Conservation (phyloP, 1,140 invertebrate genomes). For the Cotesia typhae region DNA sequence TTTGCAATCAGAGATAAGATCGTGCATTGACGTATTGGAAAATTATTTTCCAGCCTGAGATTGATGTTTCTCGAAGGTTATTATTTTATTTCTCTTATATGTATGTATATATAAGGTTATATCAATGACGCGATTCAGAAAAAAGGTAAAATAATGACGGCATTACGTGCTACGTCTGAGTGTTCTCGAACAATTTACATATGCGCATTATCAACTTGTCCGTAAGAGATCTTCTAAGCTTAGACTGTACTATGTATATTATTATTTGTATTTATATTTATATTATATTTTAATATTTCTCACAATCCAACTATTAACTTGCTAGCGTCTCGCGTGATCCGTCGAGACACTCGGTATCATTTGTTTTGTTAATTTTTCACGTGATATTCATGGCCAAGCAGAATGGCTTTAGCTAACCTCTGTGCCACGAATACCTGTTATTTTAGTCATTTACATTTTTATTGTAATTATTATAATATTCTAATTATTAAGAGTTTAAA, state of each 20-base stretch:
- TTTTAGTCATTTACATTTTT: slow-evolving; percentile 4
- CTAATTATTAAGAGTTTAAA: too few relatives aligned
- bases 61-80: too few relatives aligned
- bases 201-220: slow-evolving; percentile 36
- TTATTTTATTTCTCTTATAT: neutral
- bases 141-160: slow-evolving; percentile 12
- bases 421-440: slow-evolving; percentile 13
- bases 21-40: too few relatives aligned
- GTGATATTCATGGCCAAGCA: slow-evolving; percentile 31
- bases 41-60: too few relatives aligned
- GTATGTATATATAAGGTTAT: neutral
- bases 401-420: too few relatives aligned
- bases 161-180: slow-evolving; percentile 43
- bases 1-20: too few relatives aligned
- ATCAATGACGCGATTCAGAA: slow-evolving; percentile 5
- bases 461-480: neutral
- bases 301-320: slow-evolving; percentile 53
- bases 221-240: slow-evolving; percentile 23
- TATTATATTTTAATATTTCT: slow-evolving; percentile 23
- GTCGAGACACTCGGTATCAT: slow-evolving; percentile 27
- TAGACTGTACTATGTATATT: too few relatives aligned
- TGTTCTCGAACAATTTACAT: slow-evolving; percentile 55
- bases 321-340: slow-evolving; percentile 32
- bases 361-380: slow-evolving; percentile 29
- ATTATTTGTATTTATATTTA: too few relatives aligned